Conservation (phyloP, 2,888 invertebrate species). For the Cantharis rufa region DNA sequence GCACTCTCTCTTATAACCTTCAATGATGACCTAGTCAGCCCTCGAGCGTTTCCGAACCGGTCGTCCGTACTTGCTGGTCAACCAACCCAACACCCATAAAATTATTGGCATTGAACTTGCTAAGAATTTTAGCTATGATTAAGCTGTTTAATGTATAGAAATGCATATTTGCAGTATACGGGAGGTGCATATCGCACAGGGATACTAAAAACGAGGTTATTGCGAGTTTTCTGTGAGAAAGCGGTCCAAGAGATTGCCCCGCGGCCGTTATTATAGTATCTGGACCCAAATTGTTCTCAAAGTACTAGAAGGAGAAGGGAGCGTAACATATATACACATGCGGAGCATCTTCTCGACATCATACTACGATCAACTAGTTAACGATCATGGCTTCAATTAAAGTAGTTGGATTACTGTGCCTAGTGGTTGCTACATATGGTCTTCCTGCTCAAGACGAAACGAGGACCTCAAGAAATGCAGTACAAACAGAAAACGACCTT, state of each 20-base stretch:
- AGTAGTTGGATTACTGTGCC: slow-evolving; percentile 59
- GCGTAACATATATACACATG: slow-evolving; percentile 52
- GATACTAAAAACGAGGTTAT: slow-evolving; percentile 51
- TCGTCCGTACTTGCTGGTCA: slow-evolving; percentile 16
- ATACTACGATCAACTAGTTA: slow-evolving; percentile 48
- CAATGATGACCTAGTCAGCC: slow-evolving; percentile 23
- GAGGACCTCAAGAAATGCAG: slow-evolving; percentile 60
- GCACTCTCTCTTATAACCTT: slow-evolving; percentile 25
- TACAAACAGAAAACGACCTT: slow-evolving; percentile 76
- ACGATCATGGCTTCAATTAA: slow-evolving; percentile 56
- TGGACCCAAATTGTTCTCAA: slow-evolving; percentile 56
- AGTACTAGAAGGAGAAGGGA: slow-evolving; percentile 50
- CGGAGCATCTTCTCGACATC: slow-evolving; percentile 50
- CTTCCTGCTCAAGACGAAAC: slow-evolving; percentile 72
- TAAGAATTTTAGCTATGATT: slow-evolving; percentile 11
- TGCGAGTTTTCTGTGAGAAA: slow-evolving; percentile 55
- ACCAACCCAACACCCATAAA: slow-evolving; percentile 13
- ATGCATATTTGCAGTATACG: slow-evolving; percentile 7
- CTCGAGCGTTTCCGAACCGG: slow-evolving; percentile 23
- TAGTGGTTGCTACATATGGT: slow-evolving; percentile 61
- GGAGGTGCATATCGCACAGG: slow-evolving; percentile 32
- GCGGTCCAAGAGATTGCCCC: slow-evolving; percentile 56
- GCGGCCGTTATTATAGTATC: slow-evolving; percentile 54
- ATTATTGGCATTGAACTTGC: slow-evolving; percentile 7
- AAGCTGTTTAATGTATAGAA: slow-evolving; percentile 11